Percentiles rank a stretch among this genome's conserved stretches.
Conservation (phyloP, 2,888 invertebrate species). For the Rambutsinella grinnellia region DNA sequence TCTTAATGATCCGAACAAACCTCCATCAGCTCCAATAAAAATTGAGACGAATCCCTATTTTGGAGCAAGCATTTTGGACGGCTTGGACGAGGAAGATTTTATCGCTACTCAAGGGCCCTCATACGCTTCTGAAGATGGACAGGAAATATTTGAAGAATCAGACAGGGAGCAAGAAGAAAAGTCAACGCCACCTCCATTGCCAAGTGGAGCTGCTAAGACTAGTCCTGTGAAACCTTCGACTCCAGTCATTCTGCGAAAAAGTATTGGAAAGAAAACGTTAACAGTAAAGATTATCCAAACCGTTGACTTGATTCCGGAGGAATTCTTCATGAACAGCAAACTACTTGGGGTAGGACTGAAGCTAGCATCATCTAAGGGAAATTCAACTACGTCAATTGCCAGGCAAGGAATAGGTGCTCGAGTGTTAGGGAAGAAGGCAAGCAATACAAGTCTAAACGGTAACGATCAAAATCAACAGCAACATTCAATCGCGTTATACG, state of each 20-base stretch:
- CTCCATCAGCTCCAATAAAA: not conserved
- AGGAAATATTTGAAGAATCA: slow-evolving; percentile 27
- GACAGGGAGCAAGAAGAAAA: slow-evolving; percentile 11
- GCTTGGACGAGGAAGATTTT: slow-evolving; percentile 40
- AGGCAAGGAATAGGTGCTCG: slow-evolving; percentile 53
- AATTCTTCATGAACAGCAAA: slow-evolving; percentile 8
- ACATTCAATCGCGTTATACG: slow-evolving; percentile 53
- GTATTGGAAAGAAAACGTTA: slow-evolving; percentile 8
- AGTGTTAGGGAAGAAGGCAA: slow-evolving; percentile 31
- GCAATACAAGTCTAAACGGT: not conserved
- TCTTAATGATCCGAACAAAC: not conserved
- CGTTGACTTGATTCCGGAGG: slow-evolving; percentile 29
- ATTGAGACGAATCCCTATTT: not conserved
- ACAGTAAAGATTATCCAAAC: slow-evolving; percentile 1
- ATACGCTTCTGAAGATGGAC: not conserved
- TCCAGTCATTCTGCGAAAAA: not conserved
- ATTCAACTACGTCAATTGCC: slow-evolving; percentile 1
- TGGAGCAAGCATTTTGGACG: not conserved
- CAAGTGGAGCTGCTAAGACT: not conserved
- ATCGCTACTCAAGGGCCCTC: slow-evolving; percentile 20
- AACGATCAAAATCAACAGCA: not conserved
- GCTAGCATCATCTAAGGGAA: slow-evolving; percentile 23
- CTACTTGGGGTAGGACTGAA: slow-evolving; percentile 47
- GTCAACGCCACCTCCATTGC: not conserved
- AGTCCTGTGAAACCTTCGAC: no score